A percentile compares a stretch with the other conserved stretches of the same genome.
Evolutionary conservation across 1,140 invertebrate genomes (phyloP).

Genomic region (Temnothorax longispinosus): DNA sequence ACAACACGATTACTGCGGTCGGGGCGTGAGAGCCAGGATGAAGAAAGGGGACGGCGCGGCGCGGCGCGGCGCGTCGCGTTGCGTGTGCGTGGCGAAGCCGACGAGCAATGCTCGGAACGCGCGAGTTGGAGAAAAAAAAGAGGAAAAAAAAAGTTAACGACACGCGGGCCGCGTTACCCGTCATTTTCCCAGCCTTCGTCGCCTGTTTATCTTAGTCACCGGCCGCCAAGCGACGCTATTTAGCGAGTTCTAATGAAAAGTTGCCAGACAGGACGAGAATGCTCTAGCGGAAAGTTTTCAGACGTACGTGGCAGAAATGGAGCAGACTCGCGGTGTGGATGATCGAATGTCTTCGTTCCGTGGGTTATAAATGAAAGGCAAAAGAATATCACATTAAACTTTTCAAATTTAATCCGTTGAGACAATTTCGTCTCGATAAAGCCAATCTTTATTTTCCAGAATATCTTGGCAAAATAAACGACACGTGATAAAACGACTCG

Average conservation of each 20-base stretch:
- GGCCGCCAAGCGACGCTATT: constrained; percentile 43
- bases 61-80: background rate
- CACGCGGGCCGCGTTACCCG: constrained; percentile 15
- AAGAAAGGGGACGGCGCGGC: background rate
- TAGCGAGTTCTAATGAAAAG: constrained; percentile 52
- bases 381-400: background rate
- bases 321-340: constrained; percentile 12
- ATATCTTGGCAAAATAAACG: background rate
- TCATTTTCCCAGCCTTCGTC: constrained; percentile 35
- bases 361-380: background rate
- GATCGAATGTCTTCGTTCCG: constrained; percentile 21
- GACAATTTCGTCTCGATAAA: background rate
- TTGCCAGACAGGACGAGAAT: constrained; percentile 45
- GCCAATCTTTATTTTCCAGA: background rate
- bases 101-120: constrained; percentile 44
- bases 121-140: constrained; percentile 23
- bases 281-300: constrained; percentile 39
- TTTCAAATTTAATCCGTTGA: background rate
- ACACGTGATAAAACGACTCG: no score
- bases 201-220: constrained; percentile 41
- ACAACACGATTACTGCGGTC: constrained; percentile 15
- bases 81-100: constrained; percentile 13
- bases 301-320: background rate
- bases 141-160: constrained; percentile 22
- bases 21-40: constrained; percentile 47